Evolutionary conservation across 2,888 invertebrate species (phyloP), one percentile per base, ranked within the genome.

Genomic region (Lithophane socia): DNA sequence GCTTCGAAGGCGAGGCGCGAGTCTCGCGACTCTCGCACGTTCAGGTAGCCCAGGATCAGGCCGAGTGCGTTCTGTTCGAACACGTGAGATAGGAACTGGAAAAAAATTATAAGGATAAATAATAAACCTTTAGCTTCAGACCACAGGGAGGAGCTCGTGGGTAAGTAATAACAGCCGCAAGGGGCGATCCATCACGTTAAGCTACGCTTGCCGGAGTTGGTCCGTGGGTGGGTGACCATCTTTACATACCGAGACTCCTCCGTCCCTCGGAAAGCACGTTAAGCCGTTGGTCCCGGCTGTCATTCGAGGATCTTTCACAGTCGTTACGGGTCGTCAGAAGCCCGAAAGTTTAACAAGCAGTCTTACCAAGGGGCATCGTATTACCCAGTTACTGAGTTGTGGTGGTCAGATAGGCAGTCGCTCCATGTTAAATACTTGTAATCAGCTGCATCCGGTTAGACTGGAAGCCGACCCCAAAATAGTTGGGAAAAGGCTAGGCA

Each of bases 1-100:
- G 99, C 99, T 93, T 99, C 99, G 96, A 99, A 99, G 0, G 99
- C 99, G 21, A 99, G 97, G 52, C 99, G 97, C 2, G 99, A 98
- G 95, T 99, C 99, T 73, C 98, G 97, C 0, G 99, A 98, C 93
- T 98, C 98, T 7, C 98, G 97, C 64, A 99, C 98, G 92, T 99
- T 99, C 24, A 99, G 98, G 93, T 99, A 99, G 49, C 98, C 98
- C 70, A 99, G 97, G 87, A 99, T 99, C 42, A 99, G 96, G 58
- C 98, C 98, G 82, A 99, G 97, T 0, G 99, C 99, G 93, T 98
- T 98, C 91, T 99, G 98, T 91, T 99, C 99, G 95, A 99, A 99
- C 65, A 99, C 98, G 93, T 99, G 98, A 70, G 98, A 98, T 44
- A 99, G 97, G 93, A 99, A 98, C 98, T 98, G 96, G 1, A 47